Evolutionary conservation across 2,113 vertebrate genomes (phyloP).

Genomic region (Lanius collurio): DNA sequence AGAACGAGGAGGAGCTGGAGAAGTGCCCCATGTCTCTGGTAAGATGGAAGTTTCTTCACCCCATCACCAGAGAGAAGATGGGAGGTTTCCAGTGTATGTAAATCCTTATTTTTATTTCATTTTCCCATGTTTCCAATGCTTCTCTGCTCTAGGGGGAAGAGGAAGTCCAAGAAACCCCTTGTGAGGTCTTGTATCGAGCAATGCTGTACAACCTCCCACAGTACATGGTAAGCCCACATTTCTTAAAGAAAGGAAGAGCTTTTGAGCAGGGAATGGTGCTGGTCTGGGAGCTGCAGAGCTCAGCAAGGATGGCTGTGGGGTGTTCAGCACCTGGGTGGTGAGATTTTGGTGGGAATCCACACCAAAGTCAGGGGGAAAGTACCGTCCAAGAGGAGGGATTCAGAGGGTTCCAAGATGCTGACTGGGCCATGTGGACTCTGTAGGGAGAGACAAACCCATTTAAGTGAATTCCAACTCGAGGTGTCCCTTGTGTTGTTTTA

Average conservation of each 20-base stretch:
- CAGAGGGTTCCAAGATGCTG: not conserved
- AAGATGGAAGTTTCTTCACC: slow-evolving; percentile 37
- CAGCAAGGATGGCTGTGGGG: not conserved
- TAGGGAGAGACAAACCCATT: not conserved
- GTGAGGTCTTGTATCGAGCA: slow-evolving; percentile 88
- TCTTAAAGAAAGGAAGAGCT: not conserved
- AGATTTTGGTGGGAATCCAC: not conserved
- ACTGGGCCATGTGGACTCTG: accelerated
- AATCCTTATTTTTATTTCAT: not conserved
- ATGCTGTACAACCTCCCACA: slow-evolving; percentile 95
- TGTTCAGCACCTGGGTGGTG: not conserved
- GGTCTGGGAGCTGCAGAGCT: not conserved
- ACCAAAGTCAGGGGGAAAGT: not conserved
- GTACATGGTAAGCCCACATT: slow-evolving; percentile 83
- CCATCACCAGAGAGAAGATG: not conserved
- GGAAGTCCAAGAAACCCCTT: slow-evolving; percentile 88
- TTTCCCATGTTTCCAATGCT: not conserved
- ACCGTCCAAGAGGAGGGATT: not conserved
- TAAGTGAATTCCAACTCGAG: not conserved
- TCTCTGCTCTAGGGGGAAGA: slow-evolving; percentile 85
- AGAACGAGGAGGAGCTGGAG: slow-evolving; percentile 90
- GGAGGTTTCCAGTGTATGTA: not conserved
- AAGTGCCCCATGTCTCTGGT: slow-evolving; percentile 95
- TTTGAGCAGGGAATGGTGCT: not conserved
- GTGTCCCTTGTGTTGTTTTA: not conserved